Percentiles rank a stretch among this genome's conserved stretches.
phyloP scores from a whole-genome alignment of 2,113 vertebrate genomes.

The Dascyllus trimaculatus region DNA sequence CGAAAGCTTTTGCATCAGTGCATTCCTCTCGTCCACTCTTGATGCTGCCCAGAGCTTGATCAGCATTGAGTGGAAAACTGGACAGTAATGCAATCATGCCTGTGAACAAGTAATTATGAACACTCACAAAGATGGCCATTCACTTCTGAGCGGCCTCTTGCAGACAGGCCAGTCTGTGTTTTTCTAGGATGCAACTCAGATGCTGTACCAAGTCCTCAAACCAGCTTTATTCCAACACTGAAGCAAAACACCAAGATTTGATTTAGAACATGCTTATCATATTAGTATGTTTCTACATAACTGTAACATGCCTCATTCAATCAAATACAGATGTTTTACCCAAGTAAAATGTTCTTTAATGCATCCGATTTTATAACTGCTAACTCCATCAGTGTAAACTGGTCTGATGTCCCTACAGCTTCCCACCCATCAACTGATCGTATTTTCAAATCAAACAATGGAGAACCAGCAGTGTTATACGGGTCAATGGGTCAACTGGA shows the following conservation, averaged over 20 bases:
- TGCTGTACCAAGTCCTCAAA: not conserved
- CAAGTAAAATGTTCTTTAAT: not conserved
- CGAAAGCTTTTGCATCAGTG: conserved; percentile 13
- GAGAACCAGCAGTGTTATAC: not conserved
- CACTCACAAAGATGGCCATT: conserved; percentile 68
- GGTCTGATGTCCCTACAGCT: not conserved
- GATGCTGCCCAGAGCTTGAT: conserved; percentile 27
- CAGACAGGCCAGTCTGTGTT: not conserved
- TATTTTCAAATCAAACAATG: conserved; percentile 44
- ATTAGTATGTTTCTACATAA: not conserved
- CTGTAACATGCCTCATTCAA: not conserved
- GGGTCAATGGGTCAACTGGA: conserved; percentile 53
- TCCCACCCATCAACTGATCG: conserved; percentile 26
- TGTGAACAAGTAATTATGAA: conserved; percentile 45
- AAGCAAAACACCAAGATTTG: not conserved
- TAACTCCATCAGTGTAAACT: not conserved
- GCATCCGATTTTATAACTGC: not conserved
- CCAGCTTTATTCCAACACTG: not conserved
- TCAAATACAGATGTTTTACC: not conserved
- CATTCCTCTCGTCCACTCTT: conserved; percentile 32
- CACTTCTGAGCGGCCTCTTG: conserved; percentile 26
- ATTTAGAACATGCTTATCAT: not conserved
- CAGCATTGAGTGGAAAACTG: conserved; percentile 9
- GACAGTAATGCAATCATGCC: conserved; percentile 63
- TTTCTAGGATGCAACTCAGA: not conserved